Percentiles rank a stretch among this genome's conserved stretches.
These are phyloP conservation scores for Chauna torquata DNA, from an alignment of 2,113 vertebrate genomes.

Conservation along the genomic window DNA sequence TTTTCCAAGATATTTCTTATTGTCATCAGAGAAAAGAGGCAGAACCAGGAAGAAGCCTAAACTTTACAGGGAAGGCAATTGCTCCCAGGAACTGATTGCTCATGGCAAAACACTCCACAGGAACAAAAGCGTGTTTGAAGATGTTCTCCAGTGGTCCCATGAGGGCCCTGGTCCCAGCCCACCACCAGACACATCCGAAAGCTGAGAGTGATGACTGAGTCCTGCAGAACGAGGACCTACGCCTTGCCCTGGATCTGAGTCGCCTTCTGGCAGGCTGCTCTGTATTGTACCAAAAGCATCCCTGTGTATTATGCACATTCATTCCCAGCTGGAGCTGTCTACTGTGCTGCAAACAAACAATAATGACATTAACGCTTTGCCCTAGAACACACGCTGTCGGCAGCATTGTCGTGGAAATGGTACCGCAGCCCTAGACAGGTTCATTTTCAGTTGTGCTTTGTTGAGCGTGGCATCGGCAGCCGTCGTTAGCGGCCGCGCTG, in stretches of 20 bases:
- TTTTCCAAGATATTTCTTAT: neutral
- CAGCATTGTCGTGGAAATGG: neutral
- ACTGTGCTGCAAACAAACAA: neutral
- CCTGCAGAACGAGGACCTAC: neutral
- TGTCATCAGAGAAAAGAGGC: neutral
- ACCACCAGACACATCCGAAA: neutral
- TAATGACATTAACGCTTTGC: neutral
- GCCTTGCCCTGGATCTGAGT: neutral
- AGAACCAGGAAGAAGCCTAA: neutral
- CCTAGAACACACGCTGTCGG: neutral
- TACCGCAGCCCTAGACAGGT: neutral
- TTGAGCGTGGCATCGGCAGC: neutral
- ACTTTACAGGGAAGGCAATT: neutral
- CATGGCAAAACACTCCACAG: neutral
- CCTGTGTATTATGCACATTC: neutral
- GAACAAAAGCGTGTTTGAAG: neutral
- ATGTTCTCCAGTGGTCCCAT: neutral
- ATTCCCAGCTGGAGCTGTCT: neutral
- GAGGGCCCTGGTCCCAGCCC: neutral
- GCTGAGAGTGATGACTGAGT: neutral
- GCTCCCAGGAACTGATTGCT: neutral
- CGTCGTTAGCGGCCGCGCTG: fast-evolving
- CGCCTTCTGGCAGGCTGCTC: neutral
- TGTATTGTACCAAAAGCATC: neutral
- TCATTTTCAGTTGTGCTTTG: neutral